Evolutionary conservation across 2,113 vertebrate species (phyloP).

Genomic region (Mesembrinibis cayennensis): DNA sequence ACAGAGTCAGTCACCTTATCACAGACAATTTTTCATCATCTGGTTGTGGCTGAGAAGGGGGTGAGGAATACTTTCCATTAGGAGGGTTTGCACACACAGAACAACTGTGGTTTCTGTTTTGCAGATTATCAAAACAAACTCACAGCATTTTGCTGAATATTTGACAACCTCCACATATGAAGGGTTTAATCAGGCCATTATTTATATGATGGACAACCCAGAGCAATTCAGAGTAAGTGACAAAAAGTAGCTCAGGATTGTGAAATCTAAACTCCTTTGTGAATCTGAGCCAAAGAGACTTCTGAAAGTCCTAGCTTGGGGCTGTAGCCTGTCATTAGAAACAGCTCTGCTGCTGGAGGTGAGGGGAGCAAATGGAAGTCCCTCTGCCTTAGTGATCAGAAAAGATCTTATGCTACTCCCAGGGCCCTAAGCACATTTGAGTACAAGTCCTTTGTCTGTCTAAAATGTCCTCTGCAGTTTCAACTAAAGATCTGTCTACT

Average conservation of each 20-base stretch:
- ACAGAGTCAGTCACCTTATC: not conserved
- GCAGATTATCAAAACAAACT: not conserved
- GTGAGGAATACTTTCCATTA: not conserved
- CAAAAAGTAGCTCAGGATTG: not conserved
- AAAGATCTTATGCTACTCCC: not conserved
- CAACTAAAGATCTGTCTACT: not conserved
- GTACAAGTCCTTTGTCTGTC: not conserved
- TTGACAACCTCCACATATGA: not conserved
- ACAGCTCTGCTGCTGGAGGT: not conserved
- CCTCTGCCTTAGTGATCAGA: not conserved
- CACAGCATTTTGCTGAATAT: not conserved
- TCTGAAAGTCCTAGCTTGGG: not conserved
- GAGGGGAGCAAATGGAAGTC: not conserved
- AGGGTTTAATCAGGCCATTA: not conserved
- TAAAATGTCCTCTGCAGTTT: not conserved
- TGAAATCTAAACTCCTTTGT: not conserved
- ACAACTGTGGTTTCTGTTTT: not conserved
- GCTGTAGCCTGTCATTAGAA: not conserved
- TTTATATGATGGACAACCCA: not conserved
- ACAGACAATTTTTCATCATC: not conserved
- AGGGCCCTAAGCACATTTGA: not conserved
- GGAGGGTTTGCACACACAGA: not conserved
- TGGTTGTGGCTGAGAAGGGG: fast-evolving
- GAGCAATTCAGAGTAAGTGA: not conserved
- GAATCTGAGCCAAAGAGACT: not conserved